These are phyloP conservation scores for Pseudomyrmex pallidus DNA, from an alignment of 1,140 invertebrate species.

Conservation along the genomic window DNA sequence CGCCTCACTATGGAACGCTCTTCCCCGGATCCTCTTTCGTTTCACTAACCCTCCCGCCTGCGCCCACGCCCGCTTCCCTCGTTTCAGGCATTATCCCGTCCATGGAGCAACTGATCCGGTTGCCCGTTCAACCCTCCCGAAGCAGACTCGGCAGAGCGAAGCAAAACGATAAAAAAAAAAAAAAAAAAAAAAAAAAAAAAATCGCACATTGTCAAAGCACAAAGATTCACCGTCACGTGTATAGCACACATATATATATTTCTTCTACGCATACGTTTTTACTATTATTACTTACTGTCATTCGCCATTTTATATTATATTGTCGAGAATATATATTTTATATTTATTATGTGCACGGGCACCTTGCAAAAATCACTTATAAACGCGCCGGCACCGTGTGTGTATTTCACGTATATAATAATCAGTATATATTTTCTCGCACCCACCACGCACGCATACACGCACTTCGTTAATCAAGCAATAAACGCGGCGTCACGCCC, in stretches of 20 bases:
- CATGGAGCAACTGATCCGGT: constrained; percentile 63
- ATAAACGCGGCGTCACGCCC: constrained; percentile 5
- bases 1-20: constrained; percentile 39
- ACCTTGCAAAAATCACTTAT: constrained; percentile 49
- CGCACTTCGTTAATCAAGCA: constrained; percentile 47
- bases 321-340: constrained; percentile 19
- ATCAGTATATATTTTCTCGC: constrained; percentile 47
- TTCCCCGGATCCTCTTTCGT: constrained; percentile 69
- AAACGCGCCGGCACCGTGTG: constrained; percentile 60
- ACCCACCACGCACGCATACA: constrained; percentile 74
- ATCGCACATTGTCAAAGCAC: constrained; percentile 84
- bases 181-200: constrained; percentile 71
- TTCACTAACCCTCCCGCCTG: constrained; percentile 32
- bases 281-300: constrained; percentile 48
- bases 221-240: constrained; percentile 74
- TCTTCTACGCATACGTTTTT: constrained; percentile 53
- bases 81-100: constrained; percentile 67
- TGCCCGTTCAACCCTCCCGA: constrained; percentile 44
- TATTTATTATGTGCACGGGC: constrained; percentile 48
- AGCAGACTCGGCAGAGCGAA: constrained; percentile 82
- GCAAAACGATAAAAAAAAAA: constrained; percentile 71
- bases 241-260: constrained; percentile 65
- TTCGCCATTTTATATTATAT: constrained; percentile 39
- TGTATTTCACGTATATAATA: constrained; percentile 38
- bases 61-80: background rate